A percentile compares a stretch with the other conserved stretches of the same genome.
These are phyloP conservation scores for Apodemia hepburni DNA, from an alignment of 2,888 invertebrate species.

Conservation along the genomic window DNA sequence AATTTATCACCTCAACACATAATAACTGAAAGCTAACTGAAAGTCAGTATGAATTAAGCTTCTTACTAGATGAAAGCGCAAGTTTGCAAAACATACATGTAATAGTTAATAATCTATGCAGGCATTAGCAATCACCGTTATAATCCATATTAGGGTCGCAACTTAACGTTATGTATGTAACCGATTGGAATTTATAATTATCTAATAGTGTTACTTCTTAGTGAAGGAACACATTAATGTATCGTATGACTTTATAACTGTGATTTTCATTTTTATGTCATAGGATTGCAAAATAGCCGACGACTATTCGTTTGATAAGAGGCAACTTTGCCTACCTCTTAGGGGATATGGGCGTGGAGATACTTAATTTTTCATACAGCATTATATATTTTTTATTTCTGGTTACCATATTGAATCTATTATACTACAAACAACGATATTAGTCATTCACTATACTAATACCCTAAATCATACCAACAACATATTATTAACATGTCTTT, in stretches of 20 bases:
- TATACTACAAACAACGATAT: background rate
- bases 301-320: no score
- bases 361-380: no score
- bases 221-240: constrained; percentile 1
- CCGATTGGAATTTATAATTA: constrained; percentile 7
- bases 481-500: constrained; percentile 65
- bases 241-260: background rate
- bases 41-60: background rate
- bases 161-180: background rate
- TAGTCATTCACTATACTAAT: constrained; percentile 27
- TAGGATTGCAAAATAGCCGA: no score
- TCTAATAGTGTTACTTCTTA: background rate
- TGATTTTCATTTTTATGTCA: no score
- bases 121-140: constrained; percentile 6
- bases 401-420: no score
- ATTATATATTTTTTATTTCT: no score
- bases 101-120: constrained; percentile 3
- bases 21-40: no score
- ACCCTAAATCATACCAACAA: constrained; percentile 43
- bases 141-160: constrained; percentile 8
- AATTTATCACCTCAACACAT: no score
- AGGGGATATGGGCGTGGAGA: no score
- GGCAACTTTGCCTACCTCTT: no score
- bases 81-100: background rate
- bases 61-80: constrained; percentile 1